Evolutionary conservation across 1,140 invertebrate species (phyloP).

Genomic region (Oppia nitens): DNA sequence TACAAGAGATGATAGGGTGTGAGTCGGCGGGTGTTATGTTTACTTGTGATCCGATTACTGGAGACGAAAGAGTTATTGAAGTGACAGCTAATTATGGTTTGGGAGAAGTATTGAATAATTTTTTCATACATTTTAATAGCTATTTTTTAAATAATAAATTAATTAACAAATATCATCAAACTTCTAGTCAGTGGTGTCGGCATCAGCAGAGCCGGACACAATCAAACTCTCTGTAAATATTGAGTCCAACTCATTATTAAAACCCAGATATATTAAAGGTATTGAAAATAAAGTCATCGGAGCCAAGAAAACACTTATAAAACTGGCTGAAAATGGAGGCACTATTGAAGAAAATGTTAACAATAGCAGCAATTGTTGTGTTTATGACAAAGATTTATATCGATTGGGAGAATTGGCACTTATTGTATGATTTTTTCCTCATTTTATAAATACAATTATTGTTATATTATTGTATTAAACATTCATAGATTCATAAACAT

Average conservation of each 20-base stretch:
- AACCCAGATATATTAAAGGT: neutral
- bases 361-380: neutral
- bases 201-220: slow-evolving; percentile 51
- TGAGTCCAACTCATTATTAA: neutral
- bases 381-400: neutral
- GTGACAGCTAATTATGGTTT: slow-evolving; percentile 63
- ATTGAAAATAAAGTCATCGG: neutral
- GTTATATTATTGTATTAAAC: neutral
- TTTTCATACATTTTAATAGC: too few relatives aligned
- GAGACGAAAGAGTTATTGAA: slow-evolving; percentile 43
- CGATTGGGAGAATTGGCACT: slow-evolving; percentile 1
- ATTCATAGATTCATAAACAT: slow-evolving; percentile 2
- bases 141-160: too few relatives aligned
- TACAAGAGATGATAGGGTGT: slow-evolving; percentile 54
- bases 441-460: neutral
- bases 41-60: slow-evolving; percentile 50
- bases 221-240: slow-evolving; percentile 32
- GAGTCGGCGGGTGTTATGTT: slow-evolving; percentile 59
- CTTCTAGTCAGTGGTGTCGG: slow-evolving; percentile 45
- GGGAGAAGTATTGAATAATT: slow-evolving; percentile 43
- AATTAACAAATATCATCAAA: too few relatives aligned
- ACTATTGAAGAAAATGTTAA: neutral
- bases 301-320: neutral
- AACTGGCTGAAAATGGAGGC: neutral
- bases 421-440: neutral